Evolutionary conservation across 1,140 invertebrate species (phyloP), one percentile per base, ranked within the genome.

Genomic region (Globodera ellingtonae): DNA sequence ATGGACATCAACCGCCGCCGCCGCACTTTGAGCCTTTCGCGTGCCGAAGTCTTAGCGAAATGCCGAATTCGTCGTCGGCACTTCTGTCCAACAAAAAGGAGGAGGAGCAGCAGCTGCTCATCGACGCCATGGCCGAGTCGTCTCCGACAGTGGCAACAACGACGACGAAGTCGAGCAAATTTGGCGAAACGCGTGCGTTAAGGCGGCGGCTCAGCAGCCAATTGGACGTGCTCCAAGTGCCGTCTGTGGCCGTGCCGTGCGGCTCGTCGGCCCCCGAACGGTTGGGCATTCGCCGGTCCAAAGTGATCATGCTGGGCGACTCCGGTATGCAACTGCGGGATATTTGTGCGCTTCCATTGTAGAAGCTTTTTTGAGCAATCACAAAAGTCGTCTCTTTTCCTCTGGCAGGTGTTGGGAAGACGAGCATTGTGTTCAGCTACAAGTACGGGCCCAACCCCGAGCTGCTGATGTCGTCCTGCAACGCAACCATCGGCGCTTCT

Each of bases 401-500:
- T 35, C 35, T 35, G 35, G 0, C 44, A 83, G 81, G 81, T 78
- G 81, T 82, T 8, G 81, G 81, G 24, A 82, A 82, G 71, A 82
- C 81, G 15, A 82, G 59, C 44, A 77, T 82, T 21, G 65, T 82
- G 46, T 82, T 75, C 72, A 75, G 77, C 46, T 77, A 82, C 72
- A 83, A 84, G 72, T 82, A 85, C 71, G 82, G 81, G 21, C 50
- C 82, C 13, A 71, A 56, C 52, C 35, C 79, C 21, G 46, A 10
- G 18, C 15, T 47, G 46, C 67, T 70, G 8, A 8, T 6, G 10
- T 59, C 56, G 24, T 21, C 81, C 35, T 84, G 50, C 82, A 84
- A 84, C 35, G 82, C 81, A 8, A 82, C 81, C 13, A 82, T 82
- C 59, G 81, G 81, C 50, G 82, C 82, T n/a, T 83, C 81, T 4